Evolutionary conservation across 2,113 vertebrate species (phyloP), one percentile per base, ranked within the genome.

Genomic region (Solea solea): DNA sequence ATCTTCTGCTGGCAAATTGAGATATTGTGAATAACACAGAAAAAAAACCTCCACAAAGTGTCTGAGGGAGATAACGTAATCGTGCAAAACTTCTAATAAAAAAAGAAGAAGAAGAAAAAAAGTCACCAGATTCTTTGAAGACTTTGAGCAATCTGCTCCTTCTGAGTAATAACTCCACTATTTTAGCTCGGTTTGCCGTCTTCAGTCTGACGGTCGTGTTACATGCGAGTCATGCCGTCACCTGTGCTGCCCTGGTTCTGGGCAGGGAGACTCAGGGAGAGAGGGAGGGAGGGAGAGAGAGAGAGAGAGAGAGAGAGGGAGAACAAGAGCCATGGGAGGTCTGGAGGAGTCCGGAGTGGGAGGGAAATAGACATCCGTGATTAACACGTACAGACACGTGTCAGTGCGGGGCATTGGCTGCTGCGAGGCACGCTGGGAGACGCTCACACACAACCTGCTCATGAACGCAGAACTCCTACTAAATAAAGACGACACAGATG

Each of bases 311-410:
- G 50, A 2, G 3, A 15, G 64, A 86, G 85, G 72, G 78, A 8
- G 55, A 28, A 25, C 13, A 5, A 4, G 57, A 79, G 72, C 83
- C 78, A 75, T 11, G 78, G 88, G 87, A 80, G 89, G 87, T 86
- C 85, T 74, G 84, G 79, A 61, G 77, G 75, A 80, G 87, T 83
- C 76, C 68, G 28, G 66, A 67, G 74, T 54, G 71, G 63, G 64
- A 74, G 66, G 69, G 73, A 75, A 72, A 85, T 51, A 78, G 83
- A 81, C 86, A 83, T 91, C 80, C 88, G 87, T 86, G 87, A 91
- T 85, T 74, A 90, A 91, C 86, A 82, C 86, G 68, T 83, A 73
- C 63, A 72, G 89, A 88, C 85, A 86, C 40, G 69, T 86, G 90
- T 85, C 80, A 84, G 71, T 53, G 53, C 63, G 78, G 76, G 68